These are phyloP conservation scores for Teleogryllus occipitalis DNA, from an alignment of 1,140 invertebrate genomes.

Conservation along the genomic window DNA sequence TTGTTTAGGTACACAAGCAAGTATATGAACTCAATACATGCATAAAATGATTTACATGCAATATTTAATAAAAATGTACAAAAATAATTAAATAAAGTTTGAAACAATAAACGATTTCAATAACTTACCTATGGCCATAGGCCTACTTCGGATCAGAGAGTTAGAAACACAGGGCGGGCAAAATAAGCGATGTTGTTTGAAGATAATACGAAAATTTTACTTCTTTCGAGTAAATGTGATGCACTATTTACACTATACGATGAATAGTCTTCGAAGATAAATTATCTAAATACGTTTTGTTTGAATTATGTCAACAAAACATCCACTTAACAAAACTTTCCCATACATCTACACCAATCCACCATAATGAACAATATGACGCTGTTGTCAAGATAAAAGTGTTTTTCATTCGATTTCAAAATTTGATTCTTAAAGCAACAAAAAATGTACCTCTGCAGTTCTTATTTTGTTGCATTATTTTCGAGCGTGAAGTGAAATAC, in stretches of 20 bases:
- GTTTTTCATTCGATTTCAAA: neutral
- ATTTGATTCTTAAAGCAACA: neutral
- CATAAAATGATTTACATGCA: too few relatives aligned
- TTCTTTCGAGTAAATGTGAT: neutral
- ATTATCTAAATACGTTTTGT: neutral
- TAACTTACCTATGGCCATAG: constrained; percentile 17
- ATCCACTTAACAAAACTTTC: neutral
- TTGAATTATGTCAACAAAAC: neutral
- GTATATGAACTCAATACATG: too few relatives aligned
- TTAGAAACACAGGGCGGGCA: constrained; percentile 15
- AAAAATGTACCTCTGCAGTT: neutral
- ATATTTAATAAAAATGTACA: neutral
- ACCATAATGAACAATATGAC: constrained; percentile 34
- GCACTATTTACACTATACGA: neutral
- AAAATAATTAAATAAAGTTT: neutral
- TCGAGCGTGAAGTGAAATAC: neutral
- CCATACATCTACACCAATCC: constrained; percentile 13
- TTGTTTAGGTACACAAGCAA: too few relatives aligned
- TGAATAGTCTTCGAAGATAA: too few relatives aligned
- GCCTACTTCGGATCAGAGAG: constrained; percentile 13
- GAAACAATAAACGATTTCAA: neutral
- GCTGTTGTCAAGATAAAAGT: constrained; percentile 27
- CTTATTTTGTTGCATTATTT: too few relatives aligned
- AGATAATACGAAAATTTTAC: neutral
- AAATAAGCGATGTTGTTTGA: neutral